A percentile compares a stretch with the other conserved stretches of the same genome.
These are phyloP conservation scores for Oxyteleia sp. DNA, from an alignment of 2,888 invertebrate species.

Conservation along the genomic window DNA sequence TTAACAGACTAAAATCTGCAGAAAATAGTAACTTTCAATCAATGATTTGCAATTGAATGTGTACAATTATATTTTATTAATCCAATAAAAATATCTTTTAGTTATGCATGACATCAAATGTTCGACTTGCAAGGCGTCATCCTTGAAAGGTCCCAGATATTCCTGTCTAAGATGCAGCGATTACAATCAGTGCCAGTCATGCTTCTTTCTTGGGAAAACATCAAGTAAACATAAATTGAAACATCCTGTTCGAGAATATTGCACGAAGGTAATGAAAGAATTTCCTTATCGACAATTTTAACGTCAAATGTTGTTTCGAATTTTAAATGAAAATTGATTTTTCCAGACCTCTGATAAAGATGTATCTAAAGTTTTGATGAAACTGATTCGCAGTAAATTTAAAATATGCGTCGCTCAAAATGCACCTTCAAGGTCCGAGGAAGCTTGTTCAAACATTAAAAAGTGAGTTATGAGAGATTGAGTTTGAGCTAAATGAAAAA, in stretches of 20 bases:
- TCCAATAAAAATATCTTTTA: constrained; percentile 78
- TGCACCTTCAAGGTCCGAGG: constrained; percentile 79
- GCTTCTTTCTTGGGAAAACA: constrained; percentile 90
- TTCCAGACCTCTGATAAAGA: constrained; percentile 84
- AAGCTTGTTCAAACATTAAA: constrained; percentile 77
- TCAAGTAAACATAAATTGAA: constrained; percentile 90
- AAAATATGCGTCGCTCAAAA: constrained; percentile 84
- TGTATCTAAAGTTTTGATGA: constrained; percentile 84
- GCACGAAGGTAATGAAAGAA: constrained; percentile 86
- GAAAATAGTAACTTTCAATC: constrained; percentile 89
- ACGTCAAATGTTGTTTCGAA: constrained; percentile 34
- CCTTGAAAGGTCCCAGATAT: constrained; percentile 90
- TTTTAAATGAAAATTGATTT: constrained; percentile 13
- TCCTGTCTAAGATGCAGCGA: constrained; percentile 90
- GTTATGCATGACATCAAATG: constrained; percentile 90
- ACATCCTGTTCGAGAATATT: constrained; percentile 91
- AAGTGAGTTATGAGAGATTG: too few species aligned
- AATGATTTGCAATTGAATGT: constrained; percentile 11
- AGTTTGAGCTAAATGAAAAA: too few species aligned
- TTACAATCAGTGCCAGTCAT: constrained; percentile 91
- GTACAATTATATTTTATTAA: constrained; percentile 36
- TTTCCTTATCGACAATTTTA: constrained; percentile 26
- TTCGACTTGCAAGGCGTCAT: constrained; percentile 89
- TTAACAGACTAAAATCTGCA: constrained; percentile 90
- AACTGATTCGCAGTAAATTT: constrained; percentile 85